These are phyloP conservation scores for Acrocephalus scirpaceus DNA, from an alignment of 2,797 vertebrate genomes.

Conservation along the genomic window DNA sequence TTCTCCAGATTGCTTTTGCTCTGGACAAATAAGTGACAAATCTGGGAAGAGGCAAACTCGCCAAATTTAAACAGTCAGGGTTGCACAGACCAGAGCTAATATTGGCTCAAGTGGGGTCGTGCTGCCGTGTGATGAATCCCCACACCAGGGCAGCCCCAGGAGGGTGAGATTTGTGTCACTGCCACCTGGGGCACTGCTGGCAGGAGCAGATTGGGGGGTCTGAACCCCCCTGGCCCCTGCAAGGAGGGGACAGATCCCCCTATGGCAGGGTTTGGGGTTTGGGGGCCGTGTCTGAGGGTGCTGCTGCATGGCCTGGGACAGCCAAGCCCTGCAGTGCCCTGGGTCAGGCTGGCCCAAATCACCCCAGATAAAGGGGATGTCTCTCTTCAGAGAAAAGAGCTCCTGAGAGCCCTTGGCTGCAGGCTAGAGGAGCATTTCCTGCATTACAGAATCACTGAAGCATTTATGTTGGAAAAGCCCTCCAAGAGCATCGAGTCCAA, in stretches of 20 bases:
- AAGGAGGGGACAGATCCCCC: fast-evolving
- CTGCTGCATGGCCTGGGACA: not conserved
- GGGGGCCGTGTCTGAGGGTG: not conserved
- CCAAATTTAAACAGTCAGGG: not conserved
- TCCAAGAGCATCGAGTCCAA: not conserved
- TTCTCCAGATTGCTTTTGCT: not conserved
- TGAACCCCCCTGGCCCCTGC: not conserved
- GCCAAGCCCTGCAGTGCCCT: fast-evolving
- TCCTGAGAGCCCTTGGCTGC: not conserved
- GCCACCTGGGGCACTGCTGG: not conserved
- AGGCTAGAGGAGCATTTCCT: not conserved
- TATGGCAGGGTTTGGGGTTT: fast-evolving
- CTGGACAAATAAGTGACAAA: conserved; percentile 15
- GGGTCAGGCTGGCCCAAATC: not conserved
- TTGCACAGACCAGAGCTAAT: not conserved
- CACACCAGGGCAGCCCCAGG: not conserved
- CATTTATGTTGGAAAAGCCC: not conserved
- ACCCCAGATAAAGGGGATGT: fast-evolving
- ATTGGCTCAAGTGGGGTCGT: not conserved
- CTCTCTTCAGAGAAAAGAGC: not conserved
- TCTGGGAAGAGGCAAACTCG: not conserved
- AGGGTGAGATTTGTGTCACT: fast-evolving
- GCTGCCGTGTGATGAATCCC: not conserved
- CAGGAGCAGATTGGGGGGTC: not conserved
- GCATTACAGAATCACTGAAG: not conserved